A percentile compares a stretch with the other conserved stretches of the same genome.
Evolutionary conservation across 2,888 invertebrate species (phyloP).

Genomic region (Pegoplata infirma): DNA sequence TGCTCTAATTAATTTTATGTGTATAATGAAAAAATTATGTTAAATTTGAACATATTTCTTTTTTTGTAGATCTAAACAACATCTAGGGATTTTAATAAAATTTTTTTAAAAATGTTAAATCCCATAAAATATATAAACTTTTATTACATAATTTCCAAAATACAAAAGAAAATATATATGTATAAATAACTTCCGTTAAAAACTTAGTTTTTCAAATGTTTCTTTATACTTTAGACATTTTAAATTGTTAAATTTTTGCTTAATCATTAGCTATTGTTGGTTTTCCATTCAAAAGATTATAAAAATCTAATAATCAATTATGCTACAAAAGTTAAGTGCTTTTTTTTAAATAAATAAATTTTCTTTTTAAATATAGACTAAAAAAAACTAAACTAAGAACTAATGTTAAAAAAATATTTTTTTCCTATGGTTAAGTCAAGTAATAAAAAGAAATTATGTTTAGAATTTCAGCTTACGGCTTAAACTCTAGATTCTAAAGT

Average conservation of each 20-base stretch:
- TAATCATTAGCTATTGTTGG: background rate
- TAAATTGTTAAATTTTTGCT: background rate
- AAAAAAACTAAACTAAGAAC: background rate
- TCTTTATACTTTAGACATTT: background rate
- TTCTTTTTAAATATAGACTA: background rate
- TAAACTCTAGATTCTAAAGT: background rate
- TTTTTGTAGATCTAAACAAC: background rate
- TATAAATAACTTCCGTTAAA: background rate
- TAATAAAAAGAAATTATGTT: background rate
- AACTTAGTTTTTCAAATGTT: background rate
- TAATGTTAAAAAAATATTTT: background rate
- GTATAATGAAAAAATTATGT: background rate
- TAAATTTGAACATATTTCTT: background rate
- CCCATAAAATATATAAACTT: background rate
- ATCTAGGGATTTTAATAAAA: background rate
- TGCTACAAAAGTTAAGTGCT: background rate
- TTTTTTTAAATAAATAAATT: background rate
- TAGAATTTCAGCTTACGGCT: background rate
- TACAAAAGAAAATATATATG: background rate
- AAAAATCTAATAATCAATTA: background rate
- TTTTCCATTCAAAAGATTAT: background rate
- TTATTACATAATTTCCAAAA: background rate
- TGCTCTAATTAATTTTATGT: conserved; percentile 56
- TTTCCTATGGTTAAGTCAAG: background rate
- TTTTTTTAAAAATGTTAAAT: background rate